Evolutionary conservation across 92 coral and sea anemone genomes (phyloP).

Genomic region (Diadumene lineata): DNA sequence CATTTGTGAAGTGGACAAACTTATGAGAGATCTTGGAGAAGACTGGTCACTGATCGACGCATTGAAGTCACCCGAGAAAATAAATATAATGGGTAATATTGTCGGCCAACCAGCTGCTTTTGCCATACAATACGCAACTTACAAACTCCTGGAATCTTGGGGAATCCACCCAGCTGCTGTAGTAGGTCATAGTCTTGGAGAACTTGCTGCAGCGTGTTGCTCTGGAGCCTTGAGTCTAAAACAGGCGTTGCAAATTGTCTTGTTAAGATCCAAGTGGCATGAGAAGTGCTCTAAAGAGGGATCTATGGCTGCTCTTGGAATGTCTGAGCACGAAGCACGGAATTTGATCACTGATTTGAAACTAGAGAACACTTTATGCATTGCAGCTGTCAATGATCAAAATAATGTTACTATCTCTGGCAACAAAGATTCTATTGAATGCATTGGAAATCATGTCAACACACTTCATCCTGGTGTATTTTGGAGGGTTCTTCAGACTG

Average conservation of each 20-base stretch:
- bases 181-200: slow-evolving; percentile 95
- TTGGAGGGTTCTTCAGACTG: slow-evolving; percentile 68
- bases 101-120: slow-evolving; percentile 83
- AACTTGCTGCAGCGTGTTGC: slow-evolving; percentile 79
- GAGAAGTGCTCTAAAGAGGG: slow-evolving; percentile 74
- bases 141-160: slow-evolving; percentile 77
- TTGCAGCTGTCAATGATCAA: slow-evolving; percentile 81
- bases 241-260: slow-evolving; percentile 67
- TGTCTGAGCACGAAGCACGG: slow-evolving; percentile 57
- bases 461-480: slow-evolving; percentile 35
- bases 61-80: slow-evolving; percentile 41
- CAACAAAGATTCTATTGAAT: slow-evolving; percentile 57
- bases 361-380: slow-evolving; percentile 42
- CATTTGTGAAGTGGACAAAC: slow-evolving; percentile 39
- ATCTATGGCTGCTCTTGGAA: slow-evolving; percentile 88
- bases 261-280: slow-evolving; percentile 67
- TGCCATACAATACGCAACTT: slow-evolving; percentile 79
- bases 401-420: slow-evolving; percentile 79
- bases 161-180: slow-evolving; percentile 82
- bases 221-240: slow-evolving; percentile 64
- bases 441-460: slow-evolving; percentile 53
- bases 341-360: slow-evolving; percentile 40
- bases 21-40: slow-evolving; percentile 52
- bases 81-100: slow-evolving; percentile 33
- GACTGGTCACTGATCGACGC: slow-evolving; percentile 64